These are phyloP conservation scores for Megaleporinus macrocephalus DNA, from an alignment of 2,113 vertebrate species.

Conservation along the genomic window DNA sequence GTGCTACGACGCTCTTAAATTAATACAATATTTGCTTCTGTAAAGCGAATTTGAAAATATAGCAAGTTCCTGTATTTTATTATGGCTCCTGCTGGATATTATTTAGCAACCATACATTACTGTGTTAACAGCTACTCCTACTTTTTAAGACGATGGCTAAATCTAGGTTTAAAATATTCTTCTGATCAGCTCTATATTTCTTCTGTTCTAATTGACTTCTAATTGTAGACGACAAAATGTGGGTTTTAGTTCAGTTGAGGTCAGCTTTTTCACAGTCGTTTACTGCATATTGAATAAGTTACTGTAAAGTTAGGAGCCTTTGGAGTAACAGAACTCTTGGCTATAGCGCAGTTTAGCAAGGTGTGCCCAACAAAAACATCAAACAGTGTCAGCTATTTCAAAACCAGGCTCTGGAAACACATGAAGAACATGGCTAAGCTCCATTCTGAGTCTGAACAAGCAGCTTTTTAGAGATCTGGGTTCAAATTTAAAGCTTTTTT, in stretches of 20 bases:
- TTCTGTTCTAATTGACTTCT: not conserved
- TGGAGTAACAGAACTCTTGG: conserved; percentile 26
- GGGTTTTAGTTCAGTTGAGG: conserved; percentile 14
- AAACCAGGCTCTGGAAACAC: conserved; percentile 47
- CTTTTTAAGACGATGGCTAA: not conserved
- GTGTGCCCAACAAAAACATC: conserved; percentile 44
- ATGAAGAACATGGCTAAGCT: conserved; percentile 42
- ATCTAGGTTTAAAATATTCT: not conserved
- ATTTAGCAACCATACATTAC: too few species aligned
- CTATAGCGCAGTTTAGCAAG: conserved; percentile 16
- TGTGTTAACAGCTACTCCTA: not conserved
- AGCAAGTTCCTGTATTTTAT: too few species aligned
- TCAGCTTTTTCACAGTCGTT: conserved; percentile 30
- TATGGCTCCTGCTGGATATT: too few species aligned
- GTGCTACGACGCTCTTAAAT: too few species aligned
- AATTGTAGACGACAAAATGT: not conserved
- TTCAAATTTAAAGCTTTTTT: conserved; percentile 28
- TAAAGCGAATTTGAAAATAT: too few species aligned
- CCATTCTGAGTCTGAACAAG: conserved; percentile 41
- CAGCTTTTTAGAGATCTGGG: conserved; percentile 40
- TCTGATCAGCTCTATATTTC: not conserved
- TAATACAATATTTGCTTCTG: too few species aligned
- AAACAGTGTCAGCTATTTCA: conserved; percentile 34
- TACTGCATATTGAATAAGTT: conserved; percentile 24
- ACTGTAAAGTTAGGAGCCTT: conserved; percentile 22